These are phyloP conservation scores for Albula glossodonta DNA, from an alignment of 2,113 vertebrate genomes.

Conservation along the genomic window DNA sequence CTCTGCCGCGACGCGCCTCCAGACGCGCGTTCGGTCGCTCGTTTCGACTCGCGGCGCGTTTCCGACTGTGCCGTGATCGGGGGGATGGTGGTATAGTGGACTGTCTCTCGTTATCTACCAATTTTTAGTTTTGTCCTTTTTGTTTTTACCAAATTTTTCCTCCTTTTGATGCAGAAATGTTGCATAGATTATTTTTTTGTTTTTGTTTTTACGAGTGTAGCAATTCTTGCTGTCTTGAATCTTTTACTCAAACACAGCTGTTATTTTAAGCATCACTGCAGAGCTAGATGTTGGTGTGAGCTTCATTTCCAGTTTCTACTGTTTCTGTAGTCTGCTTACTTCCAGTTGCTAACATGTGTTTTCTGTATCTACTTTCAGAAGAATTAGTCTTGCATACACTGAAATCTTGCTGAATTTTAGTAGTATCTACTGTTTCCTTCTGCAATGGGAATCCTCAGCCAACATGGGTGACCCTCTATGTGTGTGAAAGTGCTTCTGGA, in stretches of 20 bases:
- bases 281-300: constrained; percentile 3
- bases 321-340: neutral
- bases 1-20: constrained; percentile 36
- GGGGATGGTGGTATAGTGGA: constrained; percentile 23
- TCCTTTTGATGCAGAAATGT: neutral
- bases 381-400: constrained; percentile 11
- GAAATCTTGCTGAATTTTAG: neutral
- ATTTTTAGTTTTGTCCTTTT: constrained; percentile 3
- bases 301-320: constrained; percentile 20
- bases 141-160: constrained; percentile 1
- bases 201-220: neutral
- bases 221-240: constrained; percentile 6
- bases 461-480: neutral
- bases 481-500: neutral
- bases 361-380: constrained; percentile 17
- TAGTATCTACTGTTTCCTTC: neutral
- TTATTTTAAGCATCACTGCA: constrained; percentile 14
- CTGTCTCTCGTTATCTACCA: constrained; percentile 29
- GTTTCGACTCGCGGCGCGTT: constrained; percentile 37
- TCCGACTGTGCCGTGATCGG: constrained; percentile 36
- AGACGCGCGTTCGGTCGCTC: constrained; percentile 33
- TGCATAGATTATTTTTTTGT: constrained; percentile 12
- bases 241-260: constrained; percentile 17
- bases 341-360: neutral
- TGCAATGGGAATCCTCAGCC: neutral